Base-by-base conservation (phyloP, 2,113 vertebrate species). In the Spilogale gracilis region DNA sequence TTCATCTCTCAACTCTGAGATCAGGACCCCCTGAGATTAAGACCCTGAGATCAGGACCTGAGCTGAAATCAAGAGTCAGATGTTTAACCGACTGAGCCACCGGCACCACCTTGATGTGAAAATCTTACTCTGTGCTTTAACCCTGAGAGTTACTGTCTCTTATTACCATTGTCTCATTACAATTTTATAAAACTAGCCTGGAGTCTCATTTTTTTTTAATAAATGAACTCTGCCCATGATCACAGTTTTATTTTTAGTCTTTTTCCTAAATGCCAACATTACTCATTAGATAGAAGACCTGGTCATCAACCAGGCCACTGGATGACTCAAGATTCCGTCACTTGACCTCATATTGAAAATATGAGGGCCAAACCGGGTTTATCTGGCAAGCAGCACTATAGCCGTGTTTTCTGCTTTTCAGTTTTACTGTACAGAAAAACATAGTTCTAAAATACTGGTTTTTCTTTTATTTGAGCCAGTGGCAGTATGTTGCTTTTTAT, bases 301-400 rank as follows among this genome's bases (percentile, higher is more conserved):
- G 79, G 74, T 94, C 92, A 96, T 87, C 32, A 89, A 78, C 38
- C 61, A 92, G 79, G 60, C 32, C 43, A 48, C 60, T 85, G 67
- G 30, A 79, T 98, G 95, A 98, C 86, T 98, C 94, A 97, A 80
- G 67, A 52, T 86, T 97, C 87, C 13, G 1, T 93, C 50, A 86
- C 93, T 96, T 97, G 96, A 93, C 82, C 78, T 97, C 93, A 93
- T 89, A 85, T 78, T 96, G 52, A 83, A 96, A 97, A 60, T 93
- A 96, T 93, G 95, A 96, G 67, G 54, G 21, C 45, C 54, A 90
- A 87, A 43, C 56, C 85, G n/a, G 84, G 27, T 65, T 91, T 84
- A 7, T 61, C 20, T 83, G 81, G 95, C 81, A 85, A 93, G 38
- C 20, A 94, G 25, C 12, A 52, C 78, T 48, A 32, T 3, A 67